phyloP scores from a whole-genome alignment of 2,797 vertebrate species.

The Lithobates pipiens region DNA sequence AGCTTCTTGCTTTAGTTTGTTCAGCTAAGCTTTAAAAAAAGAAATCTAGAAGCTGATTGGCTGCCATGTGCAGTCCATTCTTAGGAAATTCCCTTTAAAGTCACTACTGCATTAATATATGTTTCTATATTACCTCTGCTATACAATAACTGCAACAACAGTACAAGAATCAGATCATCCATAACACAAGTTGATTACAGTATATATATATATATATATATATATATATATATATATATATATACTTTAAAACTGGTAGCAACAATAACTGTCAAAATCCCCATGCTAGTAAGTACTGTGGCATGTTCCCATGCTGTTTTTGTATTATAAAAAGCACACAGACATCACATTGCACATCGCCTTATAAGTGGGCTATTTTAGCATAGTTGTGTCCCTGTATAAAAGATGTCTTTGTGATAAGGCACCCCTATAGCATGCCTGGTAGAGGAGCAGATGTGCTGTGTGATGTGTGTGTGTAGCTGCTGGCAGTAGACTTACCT shows the following conservation, averaged over 20 bases:
- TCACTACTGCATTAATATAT: neutral
- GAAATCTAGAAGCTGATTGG: no score
- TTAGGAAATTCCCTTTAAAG: no score
- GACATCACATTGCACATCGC: neutral
- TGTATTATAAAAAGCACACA: neutral
- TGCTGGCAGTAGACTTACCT: constrained; percentile 35
- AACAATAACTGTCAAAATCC: neutral
- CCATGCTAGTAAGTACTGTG: neutral
- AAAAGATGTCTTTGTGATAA: neutral
- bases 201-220: no score
- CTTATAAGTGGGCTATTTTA: neutral
- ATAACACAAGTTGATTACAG: neutral
- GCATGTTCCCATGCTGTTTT: neutral
- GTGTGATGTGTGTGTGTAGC: neutral
- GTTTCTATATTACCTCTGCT: neutral
- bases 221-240: no score
- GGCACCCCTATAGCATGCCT: neutral
- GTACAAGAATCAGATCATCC: neutral
- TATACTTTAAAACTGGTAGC: neutral
- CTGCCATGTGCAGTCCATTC: no score
- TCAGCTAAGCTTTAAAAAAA: no score
- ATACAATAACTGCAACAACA: neutral
- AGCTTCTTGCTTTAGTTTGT: no score
- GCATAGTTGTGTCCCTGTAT: neutral
- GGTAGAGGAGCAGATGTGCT: neutral